Conservation (phyloP, 2,113 vertebrate genomes). For the Zosterops pallidus region DNA sequence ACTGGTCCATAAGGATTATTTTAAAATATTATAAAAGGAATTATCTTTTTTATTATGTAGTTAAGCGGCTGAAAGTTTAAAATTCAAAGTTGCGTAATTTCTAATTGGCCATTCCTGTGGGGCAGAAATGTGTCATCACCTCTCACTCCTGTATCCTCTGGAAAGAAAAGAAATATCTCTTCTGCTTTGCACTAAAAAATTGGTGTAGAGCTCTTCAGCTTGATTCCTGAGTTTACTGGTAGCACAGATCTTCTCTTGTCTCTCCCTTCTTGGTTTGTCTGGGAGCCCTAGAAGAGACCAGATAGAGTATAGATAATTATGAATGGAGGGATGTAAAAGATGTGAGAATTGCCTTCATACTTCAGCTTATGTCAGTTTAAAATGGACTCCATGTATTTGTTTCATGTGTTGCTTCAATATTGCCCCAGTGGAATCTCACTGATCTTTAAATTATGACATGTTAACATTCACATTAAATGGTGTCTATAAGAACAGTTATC, state of each 20-base stretch:
- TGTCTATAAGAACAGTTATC: neutral
- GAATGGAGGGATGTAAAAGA: neutral
- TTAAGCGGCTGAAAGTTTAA: neutral
- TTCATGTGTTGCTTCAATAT: neutral
- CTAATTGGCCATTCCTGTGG: fast-evolving
- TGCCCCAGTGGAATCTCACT: neutral
- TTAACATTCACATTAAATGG: neutral
- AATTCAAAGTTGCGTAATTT: neutral
- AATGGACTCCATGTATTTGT: neutral
- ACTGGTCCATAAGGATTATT: neutral
- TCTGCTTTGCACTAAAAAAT: neutral
- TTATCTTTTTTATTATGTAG: neutral
- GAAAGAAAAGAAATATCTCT: neutral
- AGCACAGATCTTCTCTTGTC: neutral
- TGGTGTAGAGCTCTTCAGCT: neutral
- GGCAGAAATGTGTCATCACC: neutral
- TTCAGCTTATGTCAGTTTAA: neutral
- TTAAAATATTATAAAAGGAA: neutral
- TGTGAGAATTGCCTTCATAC: neutral
- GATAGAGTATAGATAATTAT: neutral
- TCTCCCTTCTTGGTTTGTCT: neutral
- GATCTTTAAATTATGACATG: neutral
- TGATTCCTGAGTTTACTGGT: neutral
- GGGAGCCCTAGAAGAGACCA: neutral
- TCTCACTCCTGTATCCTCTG: neutral